Evolutionary conservation across 2,888 invertebrate genomes (phyloP).

Genomic region (Taphrorychus bicolor): DNA sequence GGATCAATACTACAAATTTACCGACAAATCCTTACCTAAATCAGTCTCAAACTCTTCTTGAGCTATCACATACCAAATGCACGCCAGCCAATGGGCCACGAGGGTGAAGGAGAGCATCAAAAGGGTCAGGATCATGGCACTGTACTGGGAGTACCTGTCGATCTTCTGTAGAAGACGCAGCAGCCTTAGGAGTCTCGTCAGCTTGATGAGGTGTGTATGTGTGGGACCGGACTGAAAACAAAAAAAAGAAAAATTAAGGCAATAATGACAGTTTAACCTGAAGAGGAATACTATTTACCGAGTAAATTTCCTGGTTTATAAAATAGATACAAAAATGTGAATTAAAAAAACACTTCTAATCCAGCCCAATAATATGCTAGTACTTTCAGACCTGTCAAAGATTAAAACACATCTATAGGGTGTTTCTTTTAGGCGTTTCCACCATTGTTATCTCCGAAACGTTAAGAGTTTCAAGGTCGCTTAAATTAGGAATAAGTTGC

Average conservation of each 20-base stretch:
- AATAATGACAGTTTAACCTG: background rate
- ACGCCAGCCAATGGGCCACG: constrained; percentile 96
- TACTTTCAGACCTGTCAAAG: too few species aligned
- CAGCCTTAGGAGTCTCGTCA: constrained; percentile 87
- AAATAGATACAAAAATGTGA: too few species aligned
- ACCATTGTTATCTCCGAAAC: too few species aligned
- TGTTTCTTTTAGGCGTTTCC: too few species aligned
- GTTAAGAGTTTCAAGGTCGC: too few species aligned
- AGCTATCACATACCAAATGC: constrained; percentile 96
- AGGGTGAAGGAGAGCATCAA: constrained; percentile 94
- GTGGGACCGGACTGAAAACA: constrained; percentile 72
- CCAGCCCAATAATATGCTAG: too few species aligned
- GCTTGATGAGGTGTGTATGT: constrained; percentile 90
- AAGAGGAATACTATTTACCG: background rate
- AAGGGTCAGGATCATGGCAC: constrained; percentile 90
- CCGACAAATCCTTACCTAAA: constrained; percentile 71
- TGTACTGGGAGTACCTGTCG: constrained; percentile 96
- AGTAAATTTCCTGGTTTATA: too few species aligned
- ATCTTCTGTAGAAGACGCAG: constrained; percentile 93
- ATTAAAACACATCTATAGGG: too few species aligned
- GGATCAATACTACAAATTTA: background rate
- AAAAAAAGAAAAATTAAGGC: background rate
- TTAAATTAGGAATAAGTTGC: too few species aligned
- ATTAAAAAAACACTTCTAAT: too few species aligned
- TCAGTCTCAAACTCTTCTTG: constrained; percentile 73